Percentiles rank a stretch among this genome's conserved stretches.
Conservation (phyloP, 2,113 vertebrate species). For the Dicentrarchus labrax region DNA sequence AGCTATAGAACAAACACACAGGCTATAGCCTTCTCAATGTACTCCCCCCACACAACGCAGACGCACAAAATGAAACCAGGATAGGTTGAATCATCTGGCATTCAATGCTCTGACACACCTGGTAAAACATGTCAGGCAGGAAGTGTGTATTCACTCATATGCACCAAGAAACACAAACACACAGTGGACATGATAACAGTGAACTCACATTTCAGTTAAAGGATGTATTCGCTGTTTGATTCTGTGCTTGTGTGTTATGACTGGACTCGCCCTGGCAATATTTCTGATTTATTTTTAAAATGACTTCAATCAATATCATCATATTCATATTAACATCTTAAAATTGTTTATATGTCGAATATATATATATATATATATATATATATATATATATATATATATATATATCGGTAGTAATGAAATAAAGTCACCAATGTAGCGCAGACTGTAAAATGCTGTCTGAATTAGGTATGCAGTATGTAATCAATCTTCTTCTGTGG, state of each 20-base stretch:
- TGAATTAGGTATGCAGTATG: no score
- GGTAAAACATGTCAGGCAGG: conserved; percentile 69
- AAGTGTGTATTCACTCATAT: conserved; percentile 45
- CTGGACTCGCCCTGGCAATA: no score
- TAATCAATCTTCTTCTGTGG: not conserved
- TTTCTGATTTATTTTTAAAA: no score
- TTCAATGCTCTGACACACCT: conserved; percentile 59
- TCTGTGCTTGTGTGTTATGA: no score
- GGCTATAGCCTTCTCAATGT: not conserved
- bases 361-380: no score
- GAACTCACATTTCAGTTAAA: not conserved
- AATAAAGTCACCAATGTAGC: not conserved
- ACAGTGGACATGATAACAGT: not conserved
- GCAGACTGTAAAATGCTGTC: no score
- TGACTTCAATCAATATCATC: no score
- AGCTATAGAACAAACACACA: not conserved
- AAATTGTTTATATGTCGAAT: no score
- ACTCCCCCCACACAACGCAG: conserved; percentile 54
- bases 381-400: no score
- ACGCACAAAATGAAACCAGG: conserved; percentile 72
- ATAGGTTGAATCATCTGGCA: conserved; percentile 22
- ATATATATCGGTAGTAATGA: no score
- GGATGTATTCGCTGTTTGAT: no score
- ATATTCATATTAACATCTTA: no score
- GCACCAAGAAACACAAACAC: conserved; percentile 14